Percentiles rank a stretch among this genome's conserved stretches.
Evolutionary conservation across 2,888 invertebrate species (phyloP).

Genomic region (Fabriciana adippe): DNA sequence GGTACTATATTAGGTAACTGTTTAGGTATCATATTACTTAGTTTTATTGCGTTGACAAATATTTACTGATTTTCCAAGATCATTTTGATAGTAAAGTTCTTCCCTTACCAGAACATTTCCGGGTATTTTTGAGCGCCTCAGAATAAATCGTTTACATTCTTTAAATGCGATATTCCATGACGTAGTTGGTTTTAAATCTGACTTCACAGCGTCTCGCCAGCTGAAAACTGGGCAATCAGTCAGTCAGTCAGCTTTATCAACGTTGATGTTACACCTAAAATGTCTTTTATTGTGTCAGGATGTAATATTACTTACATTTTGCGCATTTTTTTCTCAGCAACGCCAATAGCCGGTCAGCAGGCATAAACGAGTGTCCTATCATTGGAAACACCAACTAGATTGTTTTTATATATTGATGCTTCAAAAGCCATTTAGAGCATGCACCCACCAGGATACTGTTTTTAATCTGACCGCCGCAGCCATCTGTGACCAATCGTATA

Average conservation of each 20-base stretch:
- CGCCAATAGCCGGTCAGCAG: no score
- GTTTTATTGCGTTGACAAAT: slow-evolving; percentile 3
- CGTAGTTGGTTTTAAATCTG: slow-evolving; percentile 34
- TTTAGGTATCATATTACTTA: slow-evolving; percentile 2
- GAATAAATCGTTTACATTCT: slow-evolving; percentile 39
- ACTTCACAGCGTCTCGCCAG: slow-evolving; percentile 14
- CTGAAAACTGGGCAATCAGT: slow-evolving; percentile 25
- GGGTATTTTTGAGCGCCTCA: slow-evolving; percentile 33
- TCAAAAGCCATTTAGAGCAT: no score
- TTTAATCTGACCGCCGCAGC: no score
- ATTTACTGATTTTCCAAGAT: background rate
- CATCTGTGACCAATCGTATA: no score
- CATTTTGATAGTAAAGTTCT: no score
- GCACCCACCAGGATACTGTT: no score
- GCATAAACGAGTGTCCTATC: no score
- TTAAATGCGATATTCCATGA: slow-evolving; percentile 38
- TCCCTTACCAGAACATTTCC: no score
- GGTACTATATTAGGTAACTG: slow-evolving; percentile 5
- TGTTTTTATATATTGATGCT: no score
- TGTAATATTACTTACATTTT: no score
- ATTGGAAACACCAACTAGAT: no score
- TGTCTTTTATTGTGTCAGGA: slow-evolving; percentile 21
- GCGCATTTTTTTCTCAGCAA: no score
- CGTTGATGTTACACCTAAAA: slow-evolving; percentile 26
- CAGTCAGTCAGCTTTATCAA: slow-evolving; percentile 24